Conservation (phyloP, 2,113 vertebrate genomes). For the Aspiorhynchus laticeps region DNA sequence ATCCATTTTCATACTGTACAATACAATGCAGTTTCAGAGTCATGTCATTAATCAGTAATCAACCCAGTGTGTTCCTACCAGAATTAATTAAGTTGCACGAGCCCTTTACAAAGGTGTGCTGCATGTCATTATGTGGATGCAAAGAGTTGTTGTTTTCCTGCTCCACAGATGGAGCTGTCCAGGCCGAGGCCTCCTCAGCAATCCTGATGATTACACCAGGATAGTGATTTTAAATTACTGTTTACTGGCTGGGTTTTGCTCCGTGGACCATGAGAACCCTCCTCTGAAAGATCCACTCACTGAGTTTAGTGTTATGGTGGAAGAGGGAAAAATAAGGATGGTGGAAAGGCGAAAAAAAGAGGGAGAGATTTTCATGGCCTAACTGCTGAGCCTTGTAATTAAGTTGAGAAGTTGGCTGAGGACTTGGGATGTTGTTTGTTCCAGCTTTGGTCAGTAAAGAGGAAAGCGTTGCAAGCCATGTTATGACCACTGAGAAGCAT, state of each 20-base stretch:
- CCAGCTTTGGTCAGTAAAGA: constrained; percentile 52
- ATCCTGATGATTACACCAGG: constrained; percentile 59
- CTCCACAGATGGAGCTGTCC: constrained; percentile 50
- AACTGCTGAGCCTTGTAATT: constrained; percentile 61
- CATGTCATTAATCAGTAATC: background rate
- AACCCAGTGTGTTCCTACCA: background rate
- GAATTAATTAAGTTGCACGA: background rate
- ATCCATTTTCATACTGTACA: too few relatives aligned
- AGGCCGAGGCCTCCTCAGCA: constrained; percentile 57
- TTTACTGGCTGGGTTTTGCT: constrained; percentile 48
- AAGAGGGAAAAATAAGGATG: constrained; percentile 49
- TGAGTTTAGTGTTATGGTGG: constrained; percentile 61
- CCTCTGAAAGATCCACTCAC: constrained; percentile 54
- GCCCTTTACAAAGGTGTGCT: background rate
- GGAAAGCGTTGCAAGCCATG: constrained; percentile 41
- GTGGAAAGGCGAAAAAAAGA: constrained; percentile 39
- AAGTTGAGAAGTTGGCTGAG: constrained; percentile 64
- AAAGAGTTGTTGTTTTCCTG: constrained; percentile 19
- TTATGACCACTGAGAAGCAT: constrained; percentile 21
- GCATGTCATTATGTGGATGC: constrained; percentile 19
- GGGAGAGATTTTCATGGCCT: constrained; percentile 16
- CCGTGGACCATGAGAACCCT: constrained; percentile 51
- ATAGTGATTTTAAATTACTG: constrained; percentile 66
- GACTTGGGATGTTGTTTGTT: constrained; percentile 47
- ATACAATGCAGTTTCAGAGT: too few relatives aligned